Evolutionary conservation across 2,888 invertebrate genomes (phyloP).

Genomic region (Polyploca ridens): DNA sequence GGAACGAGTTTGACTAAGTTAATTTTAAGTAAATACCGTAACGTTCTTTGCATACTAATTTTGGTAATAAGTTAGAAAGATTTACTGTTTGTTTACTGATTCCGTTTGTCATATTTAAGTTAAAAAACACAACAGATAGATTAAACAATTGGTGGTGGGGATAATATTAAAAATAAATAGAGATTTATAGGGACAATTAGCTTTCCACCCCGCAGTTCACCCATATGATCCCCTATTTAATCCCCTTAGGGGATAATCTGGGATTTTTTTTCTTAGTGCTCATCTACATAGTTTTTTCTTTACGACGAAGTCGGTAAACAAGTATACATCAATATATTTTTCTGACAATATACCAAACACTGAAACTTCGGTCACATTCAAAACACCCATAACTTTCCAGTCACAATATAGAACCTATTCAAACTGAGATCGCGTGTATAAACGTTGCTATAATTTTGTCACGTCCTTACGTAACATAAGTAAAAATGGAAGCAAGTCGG

Average conservation of each 20-base stretch:
- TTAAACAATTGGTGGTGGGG: background rate
- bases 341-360: background rate
- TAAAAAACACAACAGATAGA: background rate
- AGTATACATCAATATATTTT: too few species aligned
- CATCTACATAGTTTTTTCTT: too few species aligned
- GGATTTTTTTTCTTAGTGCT: too few species aligned
- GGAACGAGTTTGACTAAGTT: constrained; percentile 35
- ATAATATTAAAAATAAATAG: background rate
- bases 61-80: background rate
- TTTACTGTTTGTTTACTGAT: background rate
- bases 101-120: background rate
- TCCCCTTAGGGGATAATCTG: too few species aligned
- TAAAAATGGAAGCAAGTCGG: constrained; percentile 34
- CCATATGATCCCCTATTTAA: too few species aligned
- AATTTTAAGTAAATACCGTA: constrained; percentile 41
- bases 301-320: too few species aligned
- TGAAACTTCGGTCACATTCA: background rate
- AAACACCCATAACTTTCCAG: constrained; percentile 1
- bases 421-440: constrained; percentile 22
- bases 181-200: too few species aligned
- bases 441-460: constrained; percentile 40
- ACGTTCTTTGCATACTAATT: constrained; percentile 9
- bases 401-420: background rate
- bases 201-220: too few species aligned
- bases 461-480: constrained; percentile 45